phyloP scores from a whole-genome alignment of 2,888 invertebrate genomes.

The Acrobeloides nanus region DNA sequence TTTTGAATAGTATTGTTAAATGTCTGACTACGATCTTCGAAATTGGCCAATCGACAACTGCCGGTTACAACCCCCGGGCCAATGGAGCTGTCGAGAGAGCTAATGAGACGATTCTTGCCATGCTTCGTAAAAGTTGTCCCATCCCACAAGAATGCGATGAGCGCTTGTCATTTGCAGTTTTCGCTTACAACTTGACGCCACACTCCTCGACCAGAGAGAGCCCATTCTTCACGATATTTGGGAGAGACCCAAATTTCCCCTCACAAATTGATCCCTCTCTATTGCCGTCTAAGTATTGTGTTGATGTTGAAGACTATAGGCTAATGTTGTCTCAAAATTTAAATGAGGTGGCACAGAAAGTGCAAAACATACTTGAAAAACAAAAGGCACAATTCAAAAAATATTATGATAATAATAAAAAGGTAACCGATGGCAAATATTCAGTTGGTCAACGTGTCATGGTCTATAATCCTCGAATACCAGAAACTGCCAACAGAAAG shows the following conservation, averaged over 20 bases:
- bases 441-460: not conserved
- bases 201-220: not conserved
- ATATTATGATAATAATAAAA: not conserved
- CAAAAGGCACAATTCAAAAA: not conserved
- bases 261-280: not conserved
- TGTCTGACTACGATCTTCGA: not conserved
- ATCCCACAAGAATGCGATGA: constrained; percentile 2
- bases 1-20: constrained; percentile 4
- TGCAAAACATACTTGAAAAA: not conserved
- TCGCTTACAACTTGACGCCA: constrained; percentile 2
- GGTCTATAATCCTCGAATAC: not conserved
- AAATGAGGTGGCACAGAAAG: not conserved
- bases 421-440: not conserved
- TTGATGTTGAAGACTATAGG: not conserved
- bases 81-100: constrained; percentile 2
- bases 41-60: not conserved
- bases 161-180: constrained; percentile 2
- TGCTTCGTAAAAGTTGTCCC: not conserved
- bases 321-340: not conserved
- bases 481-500: not conserved
- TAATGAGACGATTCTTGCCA: constrained; percentile 2
- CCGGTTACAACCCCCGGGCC: constrained; percentile 4
- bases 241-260: not conserved
- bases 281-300: not conserved
- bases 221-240: not conserved